Percentiles rank a stretch among this genome's conserved stretches.
These are phyloP conservation scores for Serrognathus titanus DNA, from an alignment of 2,888 invertebrate genomes.

Conservation along the genomic window DNA sequence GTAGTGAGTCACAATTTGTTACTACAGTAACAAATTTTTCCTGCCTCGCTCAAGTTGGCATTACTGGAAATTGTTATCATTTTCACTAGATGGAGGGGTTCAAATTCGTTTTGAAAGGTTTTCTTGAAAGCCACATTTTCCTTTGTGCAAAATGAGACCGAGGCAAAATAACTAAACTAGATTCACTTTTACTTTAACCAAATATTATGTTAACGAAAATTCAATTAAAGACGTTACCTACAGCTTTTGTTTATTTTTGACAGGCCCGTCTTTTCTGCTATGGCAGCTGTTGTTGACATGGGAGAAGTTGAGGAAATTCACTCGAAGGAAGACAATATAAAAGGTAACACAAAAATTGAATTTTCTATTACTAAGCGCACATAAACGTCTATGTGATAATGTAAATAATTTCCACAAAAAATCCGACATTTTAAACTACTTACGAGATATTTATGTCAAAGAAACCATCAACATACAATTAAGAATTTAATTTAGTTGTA, in stretches of 20 bases:
- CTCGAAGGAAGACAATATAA: slow-evolving; percentile 43
- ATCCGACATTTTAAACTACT: not conserved
- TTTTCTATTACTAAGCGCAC: not conserved
- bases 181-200: not conserved
- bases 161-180: not conserved
- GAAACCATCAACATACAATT: too few species aligned
- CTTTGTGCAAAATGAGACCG: too few species aligned
- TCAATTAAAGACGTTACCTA: too few species aligned
- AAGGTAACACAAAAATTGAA: slow-evolving; percentile 21
- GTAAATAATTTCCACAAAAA: not conserved
- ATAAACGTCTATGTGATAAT: not conserved
- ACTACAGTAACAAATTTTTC: slow-evolving; percentile 10
- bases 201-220: not conserved
- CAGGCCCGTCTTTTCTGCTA: slow-evolving; percentile 32
- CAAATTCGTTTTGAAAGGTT: slow-evolving; percentile 12
- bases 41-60: slow-evolving; percentile 17
- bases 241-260: slow-evolving; percentile 12
- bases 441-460: too few species aligned
- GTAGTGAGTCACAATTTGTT: slow-evolving; percentile 15
- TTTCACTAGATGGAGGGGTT: slow-evolving; percentile 20
- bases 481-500: too few species aligned
- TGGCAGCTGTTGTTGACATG: slow-evolving; percentile 48
- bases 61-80: slow-evolving; percentile 25
- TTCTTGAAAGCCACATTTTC: not conserved
- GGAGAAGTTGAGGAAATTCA: slow-evolving; percentile 48